Conservation (phyloP, 2,888 invertebrate species). For the Escarpia spicata region DNA sequence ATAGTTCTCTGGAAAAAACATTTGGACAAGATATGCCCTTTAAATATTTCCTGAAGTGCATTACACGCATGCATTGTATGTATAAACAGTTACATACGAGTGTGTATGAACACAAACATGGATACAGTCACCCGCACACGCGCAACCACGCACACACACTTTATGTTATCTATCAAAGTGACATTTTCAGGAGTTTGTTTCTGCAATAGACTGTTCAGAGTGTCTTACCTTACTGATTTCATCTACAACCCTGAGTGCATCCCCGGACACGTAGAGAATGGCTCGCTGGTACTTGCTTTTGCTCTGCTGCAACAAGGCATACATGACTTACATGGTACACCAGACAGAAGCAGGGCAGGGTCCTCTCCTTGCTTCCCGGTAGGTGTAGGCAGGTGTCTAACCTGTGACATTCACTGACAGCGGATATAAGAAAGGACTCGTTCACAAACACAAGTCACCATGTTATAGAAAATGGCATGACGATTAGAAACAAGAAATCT, state of each 20-base stretch:
- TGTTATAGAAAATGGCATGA: background rate
- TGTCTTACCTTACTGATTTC: conserved; percentile 87
- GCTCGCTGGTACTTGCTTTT: conserved; percentile 66
- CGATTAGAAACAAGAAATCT: background rate
- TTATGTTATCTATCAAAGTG: background rate
- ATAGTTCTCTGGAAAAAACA: too few relatives aligned
- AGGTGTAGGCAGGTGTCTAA: background rate
- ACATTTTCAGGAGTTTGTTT: background rate
- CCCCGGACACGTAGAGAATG: conserved; percentile 71
- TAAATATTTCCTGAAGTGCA: too few relatives aligned
- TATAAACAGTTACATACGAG: background rate
- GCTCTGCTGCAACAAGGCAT: conserved; percentile 53
- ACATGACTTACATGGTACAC: background rate
- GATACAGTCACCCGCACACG: background rate
- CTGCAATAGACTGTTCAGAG: background rate
- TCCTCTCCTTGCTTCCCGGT: background rate
- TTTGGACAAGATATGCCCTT: too few relatives aligned
- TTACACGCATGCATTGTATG: background rate
- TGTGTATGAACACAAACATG: background rate
- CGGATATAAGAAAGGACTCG: background rate
- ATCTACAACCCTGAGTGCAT: conserved; percentile 96
- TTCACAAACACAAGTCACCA: background rate
- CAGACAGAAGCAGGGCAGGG: background rate
- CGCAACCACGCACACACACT: background rate
- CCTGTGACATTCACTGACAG: background rate